Conservation (phyloP, 92 coral and sea anemone species). For the Zoanthus sansibaricus region DNA sequence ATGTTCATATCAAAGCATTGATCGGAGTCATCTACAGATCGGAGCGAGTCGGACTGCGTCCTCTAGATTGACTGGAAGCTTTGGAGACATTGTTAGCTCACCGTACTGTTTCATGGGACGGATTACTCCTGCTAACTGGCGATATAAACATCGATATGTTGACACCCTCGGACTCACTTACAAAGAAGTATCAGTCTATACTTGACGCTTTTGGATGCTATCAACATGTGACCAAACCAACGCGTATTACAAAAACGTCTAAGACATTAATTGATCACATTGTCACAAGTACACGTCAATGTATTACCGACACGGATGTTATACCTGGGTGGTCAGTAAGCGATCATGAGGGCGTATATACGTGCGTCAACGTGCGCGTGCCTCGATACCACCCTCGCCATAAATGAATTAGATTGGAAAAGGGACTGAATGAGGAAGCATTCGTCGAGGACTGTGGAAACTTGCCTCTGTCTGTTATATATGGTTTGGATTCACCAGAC, state of each 20-base stretch:
- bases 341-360: slow-evolving; percentile 61
- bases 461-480: slow-evolving; percentile 54
- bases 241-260: slow-evolving; percentile 36
- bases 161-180: slow-evolving; percentile 22
- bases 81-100: slow-evolving; percentile 49
- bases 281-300: slow-evolving; percentile 48
- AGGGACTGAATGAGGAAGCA: slow-evolving; percentile 1
- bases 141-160: slow-evolving; percentile 58
- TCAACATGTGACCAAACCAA: slow-evolving; percentile 46
- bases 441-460: neutral
- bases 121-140: slow-evolving; percentile 50
- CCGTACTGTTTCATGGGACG: slow-evolving; percentile 50
- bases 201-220: slow-evolving; percentile 50
- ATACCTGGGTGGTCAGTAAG: slow-evolving; percentile 53
- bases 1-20: slow-evolving; percentile 42
- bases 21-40: slow-evolving; percentile 27
- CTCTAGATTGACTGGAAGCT: slow-evolving; percentile 15
- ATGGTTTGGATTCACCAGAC: slow-evolving; percentile 57
- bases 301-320: slow-evolving; percentile 47
- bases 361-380: slow-evolving; percentile 65
- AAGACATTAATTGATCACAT: slow-evolving; percentile 68
- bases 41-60: neutral
- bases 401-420: slow-evolving; percentile 54
- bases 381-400: slow-evolving; percentile 64
- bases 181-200: slow-evolving; percentile 49